Evolutionary conservation across 2,797 vertebrate genomes (phyloP), one percentile per base, ranked within the genome.

Genomic region (Scolopax rusticola): DNA sequence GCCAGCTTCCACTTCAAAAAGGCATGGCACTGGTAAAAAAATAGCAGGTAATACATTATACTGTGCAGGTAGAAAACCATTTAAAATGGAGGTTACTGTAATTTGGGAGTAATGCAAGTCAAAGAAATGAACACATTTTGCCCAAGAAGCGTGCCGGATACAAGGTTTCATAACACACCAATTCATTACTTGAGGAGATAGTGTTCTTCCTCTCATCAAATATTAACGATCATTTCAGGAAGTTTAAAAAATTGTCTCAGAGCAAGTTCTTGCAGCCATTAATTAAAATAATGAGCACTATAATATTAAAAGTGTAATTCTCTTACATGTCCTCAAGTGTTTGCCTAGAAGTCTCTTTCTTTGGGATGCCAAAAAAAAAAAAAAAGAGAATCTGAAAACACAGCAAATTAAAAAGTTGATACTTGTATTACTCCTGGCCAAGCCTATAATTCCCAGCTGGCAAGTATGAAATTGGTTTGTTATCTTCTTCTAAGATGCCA

Each of bases 241-340:
- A 96, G 96, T 95, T 97, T 97, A 97, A 98, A 98, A 97, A 98
- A 98, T 96, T 93, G 96, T 97, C 98, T 98, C 96, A 67, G 45
- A 95, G 97, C 95, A 97, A 97, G 95, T 97, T 97, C 95, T 97
- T 83, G 36, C 95, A 94, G 90, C 85, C 95, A 98, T 98, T 98
- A 98, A 98, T 98, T 98, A 98, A 97, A 97, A 96, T 96, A 97
- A 98, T 96, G 97, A 98, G 94, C 82, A 87, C 79, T 95, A 96
- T 97, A 97, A 96, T 97, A 97, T 96, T 97, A 96, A 97, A 98
- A 97, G 96, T 96, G 96, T 96, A 97, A 97, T 97, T 98, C 95
- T 97, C 97, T 89, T 96, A 90, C 96, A 97, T 97, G 95, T 94
- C 95, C 96, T 97, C 92, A 94, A 98, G 97, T 96, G 96, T 97